Conservation (phyloP, 2,888 invertebrate species). For the Xestia xanthographa region DNA sequence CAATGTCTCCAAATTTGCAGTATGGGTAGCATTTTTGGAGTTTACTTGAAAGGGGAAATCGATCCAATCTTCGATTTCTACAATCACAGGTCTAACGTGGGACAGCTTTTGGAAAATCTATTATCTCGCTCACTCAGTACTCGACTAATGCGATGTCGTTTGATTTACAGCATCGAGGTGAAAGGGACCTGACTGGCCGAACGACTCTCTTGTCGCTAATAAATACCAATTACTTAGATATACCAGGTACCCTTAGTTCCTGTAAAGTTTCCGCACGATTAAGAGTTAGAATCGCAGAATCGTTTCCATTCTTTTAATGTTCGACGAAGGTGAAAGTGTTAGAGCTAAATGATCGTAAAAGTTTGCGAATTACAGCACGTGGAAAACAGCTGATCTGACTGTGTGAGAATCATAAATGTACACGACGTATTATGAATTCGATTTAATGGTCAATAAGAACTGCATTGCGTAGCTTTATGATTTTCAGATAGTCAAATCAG, state of each 20-base stretch:
- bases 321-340: conserved; percentile 51
- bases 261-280: conserved; percentile 48
- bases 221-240: conserved; percentile 70
- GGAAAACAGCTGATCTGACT: conserved; percentile 17
- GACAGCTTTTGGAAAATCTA: conserved; percentile 62
- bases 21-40: neutral
- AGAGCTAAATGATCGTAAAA: conserved; percentile 31
- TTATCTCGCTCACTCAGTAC: conserved; percentile 52
- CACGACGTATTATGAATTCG: neutral
- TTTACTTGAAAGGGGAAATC: conserved; percentile 18
- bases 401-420: conserved; percentile 1
- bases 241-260: conserved; percentile 60
- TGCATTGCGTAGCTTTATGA: neutral
- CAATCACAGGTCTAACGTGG: too few relatives aligned
- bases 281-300: conserved; percentile 32
- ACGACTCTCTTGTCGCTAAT: conserved; percentile 72
- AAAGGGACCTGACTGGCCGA: conserved; percentile 76
- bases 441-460: conserved; percentile 2
- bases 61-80: conserved; percentile 50
- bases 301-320: conserved; percentile 48
- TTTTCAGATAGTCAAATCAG: neutral
- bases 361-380: conserved; percentile 27
- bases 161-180: conserved; percentile 77
- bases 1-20: neutral
- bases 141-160: conserved; percentile 46